Conservation (phyloP, 2,888 invertebrate genomes). For the Callimorpha dominula region DNA sequence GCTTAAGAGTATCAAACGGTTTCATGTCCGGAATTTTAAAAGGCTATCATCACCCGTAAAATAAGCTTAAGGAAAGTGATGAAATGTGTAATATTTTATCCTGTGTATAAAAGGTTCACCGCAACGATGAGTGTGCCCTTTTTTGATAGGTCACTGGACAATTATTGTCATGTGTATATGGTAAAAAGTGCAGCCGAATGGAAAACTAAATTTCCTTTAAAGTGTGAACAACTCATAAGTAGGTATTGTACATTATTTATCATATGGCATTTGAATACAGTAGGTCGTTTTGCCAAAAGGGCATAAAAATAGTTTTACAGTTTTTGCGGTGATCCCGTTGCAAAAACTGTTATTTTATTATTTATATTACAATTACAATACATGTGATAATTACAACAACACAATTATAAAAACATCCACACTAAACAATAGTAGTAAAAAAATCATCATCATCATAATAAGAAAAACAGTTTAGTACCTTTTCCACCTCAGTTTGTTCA, state of each 20-base stretch:
- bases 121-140: conserved; percentile 6
- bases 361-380: too few relatives aligned
- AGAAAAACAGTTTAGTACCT: too few relatives aligned
- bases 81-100: neutral
- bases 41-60: neutral
- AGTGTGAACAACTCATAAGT: neutral
- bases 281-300: too few relatives aligned
- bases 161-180: conserved; percentile 9
- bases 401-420: too few relatives aligned
- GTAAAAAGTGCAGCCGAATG: conserved; percentile 4
- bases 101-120: neutral
- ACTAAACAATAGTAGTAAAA: too few relatives aligned
- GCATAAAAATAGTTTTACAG: too few relatives aligned
- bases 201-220: conserved; percentile 3
- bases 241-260: neutral
- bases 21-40: neutral
- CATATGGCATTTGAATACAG: too few relatives aligned
- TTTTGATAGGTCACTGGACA: conserved; percentile 16
- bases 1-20: neutral
- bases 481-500: too few relatives aligned
- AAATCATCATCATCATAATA: too few relatives aligned
- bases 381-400: too few relatives aligned
- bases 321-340: too few relatives aligned
- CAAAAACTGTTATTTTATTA: too few relatives aligned
- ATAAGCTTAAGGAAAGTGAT: neutral